Percentiles rank a stretch among this genome's conserved stretches.
Conservation (phyloP, 2,797 vertebrate genomes). For the Borostomias antarcticus region DNA sequence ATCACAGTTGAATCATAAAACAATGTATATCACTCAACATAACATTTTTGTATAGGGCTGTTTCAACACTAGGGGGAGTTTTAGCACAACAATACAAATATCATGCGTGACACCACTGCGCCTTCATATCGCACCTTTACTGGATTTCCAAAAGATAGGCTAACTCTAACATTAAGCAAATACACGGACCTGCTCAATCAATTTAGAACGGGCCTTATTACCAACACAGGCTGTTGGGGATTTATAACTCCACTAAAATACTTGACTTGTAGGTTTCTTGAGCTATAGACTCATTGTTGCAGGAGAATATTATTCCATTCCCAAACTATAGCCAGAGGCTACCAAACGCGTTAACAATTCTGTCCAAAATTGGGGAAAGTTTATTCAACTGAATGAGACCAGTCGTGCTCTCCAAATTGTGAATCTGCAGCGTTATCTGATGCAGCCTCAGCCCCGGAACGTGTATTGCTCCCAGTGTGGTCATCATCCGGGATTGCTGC, state of each 20-base stretch:
- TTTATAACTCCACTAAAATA: too few relatives aligned
- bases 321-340: not conserved
- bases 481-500: slow-evolving; percentile 33
- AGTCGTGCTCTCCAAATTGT: too few relatives aligned
- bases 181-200: too few relatives aligned
- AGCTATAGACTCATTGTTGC: not conserved
- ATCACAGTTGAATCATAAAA: not conserved
- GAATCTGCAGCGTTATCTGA: not conserved
- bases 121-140: too few relatives aligned
- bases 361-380: not conserved
- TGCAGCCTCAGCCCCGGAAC: slow-evolving; percentile 25
- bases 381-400: not conserved
- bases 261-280: too few relatives aligned
- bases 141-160: too few relatives aligned
- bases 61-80: not conserved
- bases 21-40: not conserved
- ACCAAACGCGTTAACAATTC: not conserved
- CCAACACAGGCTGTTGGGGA: too few relatives aligned
- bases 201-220: too few relatives aligned
- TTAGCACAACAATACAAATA: not conserved
- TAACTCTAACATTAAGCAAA: too few relatives aligned
- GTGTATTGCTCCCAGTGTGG: slow-evolving; percentile 4
- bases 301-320: not conserved
- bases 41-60: not conserved
- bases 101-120: not conserved